phyloP scores from a whole-genome alignment of 2,797 vertebrate species.

The Esox masquinongy region DNA sequence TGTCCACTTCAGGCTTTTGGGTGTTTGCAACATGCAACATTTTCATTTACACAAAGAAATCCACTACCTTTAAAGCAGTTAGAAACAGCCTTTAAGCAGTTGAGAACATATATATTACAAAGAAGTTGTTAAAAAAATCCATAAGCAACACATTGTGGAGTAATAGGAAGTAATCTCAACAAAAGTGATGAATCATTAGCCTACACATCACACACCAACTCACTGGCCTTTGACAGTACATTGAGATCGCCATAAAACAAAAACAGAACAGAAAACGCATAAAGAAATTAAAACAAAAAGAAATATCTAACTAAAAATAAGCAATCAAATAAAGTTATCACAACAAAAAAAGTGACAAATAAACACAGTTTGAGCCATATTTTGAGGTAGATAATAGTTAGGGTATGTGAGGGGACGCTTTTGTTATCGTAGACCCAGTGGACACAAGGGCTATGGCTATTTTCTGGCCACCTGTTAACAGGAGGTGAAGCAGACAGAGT shows the following conservation, averaged over 20 bases:
- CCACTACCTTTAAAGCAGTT: background rate
- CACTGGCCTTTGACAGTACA: background rate
- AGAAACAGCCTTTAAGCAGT: too few species aligned
- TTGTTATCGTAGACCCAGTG: background rate
- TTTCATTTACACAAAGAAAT: background rate
- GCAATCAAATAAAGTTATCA: background rate
- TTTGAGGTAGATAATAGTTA: background rate
- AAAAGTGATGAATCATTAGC: background rate
- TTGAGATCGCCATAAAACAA: background rate
- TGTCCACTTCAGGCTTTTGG: background rate
- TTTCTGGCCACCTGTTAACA: background rate
- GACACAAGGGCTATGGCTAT: background rate
- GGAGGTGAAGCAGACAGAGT: background rate
- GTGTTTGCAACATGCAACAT: slow-evolving; percentile 1
- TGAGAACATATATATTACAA: background rate
- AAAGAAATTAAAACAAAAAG: background rate
- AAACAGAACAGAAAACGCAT: background rate
- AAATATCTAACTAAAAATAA: background rate
- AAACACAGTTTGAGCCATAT: background rate
- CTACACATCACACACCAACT: background rate
- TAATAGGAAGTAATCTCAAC: background rate
- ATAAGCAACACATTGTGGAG: background rate
- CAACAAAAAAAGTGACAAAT: background rate
- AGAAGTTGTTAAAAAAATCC: background rate
- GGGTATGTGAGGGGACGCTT: background rate